These are phyloP conservation scores for Torymus tubicola DNA, from an alignment of 2,888 invertebrate species.

Conservation along the genomic window DNA sequence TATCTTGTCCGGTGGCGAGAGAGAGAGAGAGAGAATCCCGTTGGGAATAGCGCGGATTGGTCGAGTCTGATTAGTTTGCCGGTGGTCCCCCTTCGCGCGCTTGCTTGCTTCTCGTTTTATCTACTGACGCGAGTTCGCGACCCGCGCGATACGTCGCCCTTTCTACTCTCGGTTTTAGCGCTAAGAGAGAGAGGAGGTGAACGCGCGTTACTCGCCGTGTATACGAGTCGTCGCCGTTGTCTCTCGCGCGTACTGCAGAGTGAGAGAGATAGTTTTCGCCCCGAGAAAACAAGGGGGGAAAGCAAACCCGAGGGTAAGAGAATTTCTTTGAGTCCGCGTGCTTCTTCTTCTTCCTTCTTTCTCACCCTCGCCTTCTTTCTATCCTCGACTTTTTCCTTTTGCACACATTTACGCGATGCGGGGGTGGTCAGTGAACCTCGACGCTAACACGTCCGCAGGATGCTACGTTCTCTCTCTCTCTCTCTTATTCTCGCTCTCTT, in stretches of 20 bases:
- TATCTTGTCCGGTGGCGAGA: conserved; percentile 70
- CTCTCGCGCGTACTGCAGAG: background rate
- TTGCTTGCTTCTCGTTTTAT: conserved; percentile 53
- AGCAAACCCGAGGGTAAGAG: conserved; percentile 28
- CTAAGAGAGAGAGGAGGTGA: background rate
- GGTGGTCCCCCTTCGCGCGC: no score
- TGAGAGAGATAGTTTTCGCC: conserved; percentile 24
- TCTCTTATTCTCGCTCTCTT: background rate
- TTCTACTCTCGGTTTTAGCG: background rate
- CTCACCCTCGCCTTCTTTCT: background rate
- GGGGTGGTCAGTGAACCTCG: conserved; percentile 32
- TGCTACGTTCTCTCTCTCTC: background rate
- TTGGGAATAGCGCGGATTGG: conserved; percentile 68
- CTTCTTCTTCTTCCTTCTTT: background rate
- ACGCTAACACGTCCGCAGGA: conserved; percentile 31
- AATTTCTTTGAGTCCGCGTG: conserved; percentile 44
- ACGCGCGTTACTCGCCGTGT: background rate
- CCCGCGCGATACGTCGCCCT: conserved; percentile 26
- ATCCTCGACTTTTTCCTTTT: conserved; percentile 6
- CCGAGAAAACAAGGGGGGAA: conserved; percentile 34
- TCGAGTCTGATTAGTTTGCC: conserved; percentile 74
- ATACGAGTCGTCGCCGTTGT: no score
- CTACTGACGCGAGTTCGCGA: background rate
- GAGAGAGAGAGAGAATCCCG: conserved; percentile 62
- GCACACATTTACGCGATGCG: background rate